These are phyloP conservation scores for Synanceia verrucosa DNA, from an alignment of 2,797 vertebrate species.

Conservation along the genomic window DNA sequence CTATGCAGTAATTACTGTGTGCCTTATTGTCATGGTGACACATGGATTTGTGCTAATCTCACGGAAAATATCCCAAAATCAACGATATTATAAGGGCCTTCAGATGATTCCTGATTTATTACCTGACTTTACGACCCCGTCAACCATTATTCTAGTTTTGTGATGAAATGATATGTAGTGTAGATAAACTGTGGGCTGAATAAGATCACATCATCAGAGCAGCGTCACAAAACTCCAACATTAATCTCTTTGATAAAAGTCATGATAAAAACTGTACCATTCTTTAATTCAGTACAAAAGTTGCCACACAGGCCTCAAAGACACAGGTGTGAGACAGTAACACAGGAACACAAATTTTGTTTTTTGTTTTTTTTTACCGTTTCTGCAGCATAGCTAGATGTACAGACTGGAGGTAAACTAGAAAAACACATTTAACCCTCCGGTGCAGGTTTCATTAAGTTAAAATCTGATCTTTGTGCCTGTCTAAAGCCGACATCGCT, in stretches of 20 bases:
- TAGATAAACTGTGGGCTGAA: no score
- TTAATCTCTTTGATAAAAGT: not conserved
- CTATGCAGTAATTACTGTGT: no score
- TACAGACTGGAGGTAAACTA: conserved; percentile 1
- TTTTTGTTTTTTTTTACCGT: not conserved
- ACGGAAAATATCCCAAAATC: no score
- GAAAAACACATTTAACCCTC: conserved; percentile 1
- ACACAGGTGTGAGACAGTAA: conserved; percentile 25
- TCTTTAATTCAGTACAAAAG: conserved; percentile 67
- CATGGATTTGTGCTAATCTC: no score
- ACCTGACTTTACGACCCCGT: no score
- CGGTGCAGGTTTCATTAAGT: not conserved
- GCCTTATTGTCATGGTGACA: no score
- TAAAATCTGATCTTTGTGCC: conserved; percentile 8
- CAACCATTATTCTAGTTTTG: no score
- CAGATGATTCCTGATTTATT: no score
- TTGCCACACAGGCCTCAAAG: conserved; percentile 33
- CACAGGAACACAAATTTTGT: conserved; percentile 12
- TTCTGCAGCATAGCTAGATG: conserved; percentile 2
- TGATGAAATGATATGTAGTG: no score
- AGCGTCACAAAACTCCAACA: not conserved
- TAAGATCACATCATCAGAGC: not conserved
- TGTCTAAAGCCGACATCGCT: conserved; percentile 30
- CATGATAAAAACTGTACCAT: conserved; percentile 50
- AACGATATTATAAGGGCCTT: no score